Evolutionary conservation across 2,888 invertebrate genomes (phyloP), one percentile per base, ranked within the genome.

Genomic region (Theretra japonica): DNA sequence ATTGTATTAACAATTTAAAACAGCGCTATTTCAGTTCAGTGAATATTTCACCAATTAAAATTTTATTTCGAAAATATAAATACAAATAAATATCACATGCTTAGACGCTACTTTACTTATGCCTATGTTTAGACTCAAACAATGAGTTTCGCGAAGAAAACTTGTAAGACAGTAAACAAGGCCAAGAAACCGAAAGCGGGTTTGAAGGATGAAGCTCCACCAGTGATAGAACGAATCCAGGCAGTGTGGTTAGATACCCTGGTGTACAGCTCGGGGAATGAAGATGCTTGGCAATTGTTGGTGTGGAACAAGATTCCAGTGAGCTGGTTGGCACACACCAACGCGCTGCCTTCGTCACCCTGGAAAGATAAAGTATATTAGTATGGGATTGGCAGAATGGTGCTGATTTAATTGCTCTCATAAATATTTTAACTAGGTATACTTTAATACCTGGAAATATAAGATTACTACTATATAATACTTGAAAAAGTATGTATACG

Each of bases 251-350:
- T 85, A 2, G 86, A 82, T 0, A 90, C 83, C 41, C 87, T 81
- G 3, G 87, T 85, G 75, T 89, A 90, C 1, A 90, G 72, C 74
- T 90, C 90, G 19, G 90, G 90, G 56, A 69, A 80, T 0, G 84
- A 75, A 0, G 79, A 77, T 2, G 68, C 11, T 0, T 50, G 6
- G 72, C 89, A 89, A 1, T 69, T 57, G 71, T 84, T 84, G 0
- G 79, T 81, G 2, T 79, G 28, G 48, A 86, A 82, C 0, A 89
- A 75, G 6, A 90, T 73, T 1, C 90, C 90, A 0, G 88, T 84
- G 19, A 90, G 77, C 7, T 80, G 81, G 8, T 83, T 83, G 6
- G 75, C 78, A 75, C 90, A 90, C 3, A 87, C 79, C 4, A 90
- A 75, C 2, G 85, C 77, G 28, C 86, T 86, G 8, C 89, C 90